phyloP scores from a whole-genome alignment of 2,888 invertebrate genomes.

The Acronicta aceris region DNA sequence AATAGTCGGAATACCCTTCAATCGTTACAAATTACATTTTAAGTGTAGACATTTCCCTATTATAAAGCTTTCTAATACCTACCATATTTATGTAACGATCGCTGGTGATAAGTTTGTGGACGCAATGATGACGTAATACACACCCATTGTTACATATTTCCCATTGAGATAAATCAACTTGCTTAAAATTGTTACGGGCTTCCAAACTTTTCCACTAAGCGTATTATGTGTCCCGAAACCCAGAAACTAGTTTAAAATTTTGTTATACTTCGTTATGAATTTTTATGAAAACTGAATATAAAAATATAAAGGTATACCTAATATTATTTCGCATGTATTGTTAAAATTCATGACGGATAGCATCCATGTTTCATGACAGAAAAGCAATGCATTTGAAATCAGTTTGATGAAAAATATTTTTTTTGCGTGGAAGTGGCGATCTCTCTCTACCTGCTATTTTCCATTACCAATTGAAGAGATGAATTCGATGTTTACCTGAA shows the following conservation, averaged over 20 bases:
- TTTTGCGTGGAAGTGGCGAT: conserved; percentile 55
- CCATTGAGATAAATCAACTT: conserved; percentile 29
- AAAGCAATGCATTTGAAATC: conserved; percentile 35
- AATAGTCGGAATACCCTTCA: conserved; percentile 15
- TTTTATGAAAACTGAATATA: conserved; percentile 18
- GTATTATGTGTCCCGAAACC: conserved; percentile 38
- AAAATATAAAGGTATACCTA: conserved; percentile 3
- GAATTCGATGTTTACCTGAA: conserved; percentile 64
- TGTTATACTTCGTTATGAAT: conserved; percentile 32
- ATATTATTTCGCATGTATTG: conserved; percentile 28
- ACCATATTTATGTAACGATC: conserved; percentile 39
- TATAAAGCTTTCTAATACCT: conserved; percentile 17
- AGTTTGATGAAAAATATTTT: conserved; percentile 15
- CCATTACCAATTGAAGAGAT: conserved; percentile 38
- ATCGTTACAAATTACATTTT: conserved; percentile 32
- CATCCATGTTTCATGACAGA: conserved; percentile 15
- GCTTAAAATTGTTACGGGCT: conserved; percentile 22
- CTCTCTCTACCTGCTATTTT: conserved; percentile 43
- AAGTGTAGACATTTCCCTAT: conserved; percentile 32
- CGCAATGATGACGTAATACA: conserved; percentile 46
- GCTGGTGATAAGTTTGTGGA: conserved; percentile 35
- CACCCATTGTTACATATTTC: conserved; percentile 43
- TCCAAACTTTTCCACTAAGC: conserved; percentile 13
- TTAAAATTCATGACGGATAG: conserved; percentile 16
- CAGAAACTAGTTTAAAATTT: conserved; percentile 41